A percentile compares a stretch with the other conserved stretches of the same genome.
These are phyloP conservation scores for Callinectes sapidus DNA, from an alignment of 2,888 invertebrate species.

Conservation along the genomic window DNA sequence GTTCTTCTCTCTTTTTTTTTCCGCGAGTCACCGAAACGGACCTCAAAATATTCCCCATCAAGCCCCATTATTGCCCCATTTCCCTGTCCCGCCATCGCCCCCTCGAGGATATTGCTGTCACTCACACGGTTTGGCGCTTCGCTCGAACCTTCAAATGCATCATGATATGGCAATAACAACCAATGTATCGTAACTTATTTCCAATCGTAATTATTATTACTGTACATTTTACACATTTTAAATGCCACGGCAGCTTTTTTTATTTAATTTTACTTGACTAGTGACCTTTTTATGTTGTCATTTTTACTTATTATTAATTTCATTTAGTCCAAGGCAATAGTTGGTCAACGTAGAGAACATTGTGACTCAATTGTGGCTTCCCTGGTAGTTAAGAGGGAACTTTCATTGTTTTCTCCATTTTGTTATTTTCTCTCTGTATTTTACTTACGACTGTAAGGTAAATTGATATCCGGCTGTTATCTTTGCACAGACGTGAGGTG, in stretches of 20 bases:
- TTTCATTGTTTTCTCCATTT: slow-evolving; percentile 32
- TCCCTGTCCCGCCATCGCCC: slow-evolving; percentile 38
- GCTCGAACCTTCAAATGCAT: slow-evolving; percentile 56
- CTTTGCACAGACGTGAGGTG: slow-evolving; percentile 25
- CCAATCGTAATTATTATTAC: slow-evolving; percentile 64
- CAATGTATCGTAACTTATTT: slow-evolving; percentile 67
- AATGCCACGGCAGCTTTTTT: slow-evolving; percentile 63
- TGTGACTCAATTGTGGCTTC: slow-evolving; percentile 57
- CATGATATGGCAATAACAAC: slow-evolving; percentile 67
- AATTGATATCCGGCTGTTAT: slow-evolving; percentile 36
- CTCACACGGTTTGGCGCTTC: slow-evolving; percentile 41
- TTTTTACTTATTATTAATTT: slow-evolving; percentile 42
- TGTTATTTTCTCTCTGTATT: background rate
- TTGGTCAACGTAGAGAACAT: slow-evolving; percentile 62
- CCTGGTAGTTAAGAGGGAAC: slow-evolving; percentile 49
- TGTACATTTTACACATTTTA: slow-evolving; percentile 68
- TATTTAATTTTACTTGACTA: slow-evolving; percentile 40
- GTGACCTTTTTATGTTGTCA: slow-evolving; percentile 21
- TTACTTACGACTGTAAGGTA: background rate
- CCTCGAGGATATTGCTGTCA: slow-evolving; percentile 28
- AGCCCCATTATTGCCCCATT: background rate
- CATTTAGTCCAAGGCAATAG: slow-evolving; percentile 65
- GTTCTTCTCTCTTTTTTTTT: slow-evolving; percentile 48
- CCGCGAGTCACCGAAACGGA: slow-evolving; percentile 60
- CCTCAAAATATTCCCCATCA: slow-evolving; percentile 49